Percentiles rank a stretch among this genome's conserved stretches.
These are phyloP conservation scores for Pycnonotus jocosus DNA, from an alignment of 2,113 vertebrate species.

Conservation along the genomic window DNA sequence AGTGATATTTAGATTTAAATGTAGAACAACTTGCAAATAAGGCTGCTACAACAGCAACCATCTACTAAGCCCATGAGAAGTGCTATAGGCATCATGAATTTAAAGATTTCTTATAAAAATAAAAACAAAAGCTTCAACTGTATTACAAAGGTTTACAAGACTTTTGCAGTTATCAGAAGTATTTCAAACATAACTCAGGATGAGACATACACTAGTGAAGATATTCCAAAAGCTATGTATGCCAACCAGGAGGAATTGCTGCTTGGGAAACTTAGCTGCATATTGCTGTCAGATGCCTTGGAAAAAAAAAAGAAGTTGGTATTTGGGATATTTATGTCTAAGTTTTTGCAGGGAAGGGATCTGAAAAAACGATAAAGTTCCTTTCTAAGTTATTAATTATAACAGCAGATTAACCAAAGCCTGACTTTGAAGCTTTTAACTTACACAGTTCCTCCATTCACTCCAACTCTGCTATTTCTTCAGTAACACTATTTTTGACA, in stretches of 20 bases:
- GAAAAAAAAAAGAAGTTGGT: background rate
- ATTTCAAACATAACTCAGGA: background rate
- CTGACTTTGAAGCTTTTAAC: background rate
- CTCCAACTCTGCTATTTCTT: background rate
- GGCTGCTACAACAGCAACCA: background rate
- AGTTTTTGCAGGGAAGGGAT: background rate
- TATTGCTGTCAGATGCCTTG: background rate
- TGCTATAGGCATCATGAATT: background rate
- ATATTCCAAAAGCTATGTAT: background rate
- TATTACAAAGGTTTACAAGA: background rate
- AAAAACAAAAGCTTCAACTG: background rate
- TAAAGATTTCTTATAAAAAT: background rate
- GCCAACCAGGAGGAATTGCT: background rate
- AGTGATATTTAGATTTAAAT: background rate
- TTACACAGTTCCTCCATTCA: background rate
- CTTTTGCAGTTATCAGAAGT: background rate
- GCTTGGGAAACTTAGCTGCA: background rate
- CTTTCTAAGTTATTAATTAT: background rate
- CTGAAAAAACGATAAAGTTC: background rate
- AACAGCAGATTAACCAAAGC: background rate
- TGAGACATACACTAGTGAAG: background rate
- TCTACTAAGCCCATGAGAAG: background rate
- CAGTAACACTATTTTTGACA: background rate
- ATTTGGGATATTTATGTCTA: background rate
- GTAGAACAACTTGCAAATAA: background rate